Evolutionary conservation across 2,797 vertebrate genomes (phyloP).

Genomic region (Eulemur rubriventer): DNA sequence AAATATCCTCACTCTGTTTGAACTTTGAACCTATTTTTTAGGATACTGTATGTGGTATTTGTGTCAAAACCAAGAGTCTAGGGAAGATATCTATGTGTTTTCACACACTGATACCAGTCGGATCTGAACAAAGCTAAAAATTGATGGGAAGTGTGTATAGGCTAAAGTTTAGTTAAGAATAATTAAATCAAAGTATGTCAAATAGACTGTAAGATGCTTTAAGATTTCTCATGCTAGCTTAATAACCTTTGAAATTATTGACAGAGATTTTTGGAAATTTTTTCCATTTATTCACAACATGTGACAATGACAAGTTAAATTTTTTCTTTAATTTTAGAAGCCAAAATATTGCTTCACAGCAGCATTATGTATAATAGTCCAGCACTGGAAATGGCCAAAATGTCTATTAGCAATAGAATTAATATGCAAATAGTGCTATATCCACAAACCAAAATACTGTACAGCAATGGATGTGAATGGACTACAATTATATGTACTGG

Average conservation of each 20-base stretch:
- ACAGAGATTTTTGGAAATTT: background rate
- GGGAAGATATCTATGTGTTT: background rate
- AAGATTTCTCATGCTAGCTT: background rate
- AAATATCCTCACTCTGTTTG: background rate
- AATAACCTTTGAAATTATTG: background rate
- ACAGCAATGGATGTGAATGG: background rate
- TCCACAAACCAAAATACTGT: background rate
- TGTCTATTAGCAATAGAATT: constrained; percentile 22
- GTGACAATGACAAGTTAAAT: background rate
- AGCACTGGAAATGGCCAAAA: background rate
- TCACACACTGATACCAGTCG: background rate
- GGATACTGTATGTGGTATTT: background rate
- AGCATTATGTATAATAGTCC: background rate
- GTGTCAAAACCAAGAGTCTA: background rate
- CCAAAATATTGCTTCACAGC: background rate
- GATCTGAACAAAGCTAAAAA: background rate
- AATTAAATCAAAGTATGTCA: background rate
- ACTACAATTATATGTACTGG: background rate
- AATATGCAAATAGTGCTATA: background rate
- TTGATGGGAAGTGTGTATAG: background rate
- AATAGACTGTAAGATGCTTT: background rate
- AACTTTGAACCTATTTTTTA: constrained; percentile 31
- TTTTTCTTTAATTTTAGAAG: background rate
- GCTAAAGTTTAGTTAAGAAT: background rate
- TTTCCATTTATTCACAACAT: background rate